Base-by-base conservation (phyloP, 2,888 invertebrate species). In the Gari tellinella region DNA sequence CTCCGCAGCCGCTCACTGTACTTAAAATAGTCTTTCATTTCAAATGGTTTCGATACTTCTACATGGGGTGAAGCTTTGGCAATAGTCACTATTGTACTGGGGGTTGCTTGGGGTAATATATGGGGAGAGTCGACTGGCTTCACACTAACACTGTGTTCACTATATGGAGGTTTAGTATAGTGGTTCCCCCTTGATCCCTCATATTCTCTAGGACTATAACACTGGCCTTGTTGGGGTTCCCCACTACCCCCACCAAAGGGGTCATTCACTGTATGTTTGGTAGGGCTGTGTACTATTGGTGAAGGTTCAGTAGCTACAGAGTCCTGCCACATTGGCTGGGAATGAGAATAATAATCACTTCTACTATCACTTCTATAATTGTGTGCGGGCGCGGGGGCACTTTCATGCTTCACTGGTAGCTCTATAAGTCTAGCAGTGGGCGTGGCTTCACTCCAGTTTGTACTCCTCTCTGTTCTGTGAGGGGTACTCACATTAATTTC, bases 21-120 rank as follows among this genome's bases (percentile, higher is more conserved):
- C 92, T 98, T 99, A 92, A 98, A 99, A 92, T 97, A 98, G 92
- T 99, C 99, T 0, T 97, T 95, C 96, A 98, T 97, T 93, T 98
- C 98, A 93, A 98, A 99, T 2, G 98, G 98, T 91, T 99, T 99
- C 0, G 97, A 96, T 65, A 97, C 96, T 93, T 99, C 98, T 21
- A 89, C 88, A 75, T 88, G 88, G 37, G 88, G 89, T 58, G 86
- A 82, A 46, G 86, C 70, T 70, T 86, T 85, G 1, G 82, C 83
- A 38, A 88, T 83, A 17, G 88, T 89, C 40, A 88, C 87, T 26
- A 89, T 80, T 58, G 85, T 83, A 76, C 87, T 88, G 15, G 82
- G 67, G 8, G 65, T 72, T 55, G 79, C 53, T 55, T 74, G 68
- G 26, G 72, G 73, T 51, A 62, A n/a, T 14, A 58, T 48, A 45